Conservation (phyloP, 2,797 vertebrate species). For the Typhlichthys subterraneus region DNA sequence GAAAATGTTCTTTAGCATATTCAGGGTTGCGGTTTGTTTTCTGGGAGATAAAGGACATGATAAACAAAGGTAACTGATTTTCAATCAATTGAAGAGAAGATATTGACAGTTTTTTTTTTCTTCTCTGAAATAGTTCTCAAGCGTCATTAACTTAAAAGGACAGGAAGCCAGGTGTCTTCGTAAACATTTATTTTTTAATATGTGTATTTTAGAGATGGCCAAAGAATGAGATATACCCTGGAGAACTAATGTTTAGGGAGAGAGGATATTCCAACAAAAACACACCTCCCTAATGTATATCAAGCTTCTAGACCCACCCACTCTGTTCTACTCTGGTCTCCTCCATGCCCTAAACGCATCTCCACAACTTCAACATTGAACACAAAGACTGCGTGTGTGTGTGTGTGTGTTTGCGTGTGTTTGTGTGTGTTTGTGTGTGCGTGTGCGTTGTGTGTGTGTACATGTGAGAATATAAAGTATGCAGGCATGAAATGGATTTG, state of each 20-base stretch:
- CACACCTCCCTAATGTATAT: neutral
- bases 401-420: neutral
- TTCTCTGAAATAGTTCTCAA: constrained; percentile 15
- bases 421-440: neutral
- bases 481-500: too few relatives aligned
- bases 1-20: constrained; percentile 9
- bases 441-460: too few relatives aligned
- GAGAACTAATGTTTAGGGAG: constrained; percentile 1
- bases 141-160: constrained; percentile 13
- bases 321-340: too few relatives aligned
- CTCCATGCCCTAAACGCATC: too few relatives aligned
- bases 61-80: constrained; percentile 49
- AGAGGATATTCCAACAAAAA: constrained; percentile 75
- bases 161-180: constrained; percentile 7
- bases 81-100: constrained; percentile 31
- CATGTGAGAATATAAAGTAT: too few relatives aligned
- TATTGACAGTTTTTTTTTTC: constrained; percentile 20
- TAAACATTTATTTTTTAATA: neutral
- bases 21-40: constrained; percentile 46
- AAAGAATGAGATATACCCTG: constrained; percentile 1
- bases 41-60: constrained; percentile 8
- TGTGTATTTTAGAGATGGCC: too few relatives aligned
- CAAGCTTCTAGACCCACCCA: too few relatives aligned
- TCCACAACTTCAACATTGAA: too few relatives aligned
- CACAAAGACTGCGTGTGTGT: neutral